Conservation (phyloP, 2,888 invertebrate species). For the Drosophila monieri region DNA sequence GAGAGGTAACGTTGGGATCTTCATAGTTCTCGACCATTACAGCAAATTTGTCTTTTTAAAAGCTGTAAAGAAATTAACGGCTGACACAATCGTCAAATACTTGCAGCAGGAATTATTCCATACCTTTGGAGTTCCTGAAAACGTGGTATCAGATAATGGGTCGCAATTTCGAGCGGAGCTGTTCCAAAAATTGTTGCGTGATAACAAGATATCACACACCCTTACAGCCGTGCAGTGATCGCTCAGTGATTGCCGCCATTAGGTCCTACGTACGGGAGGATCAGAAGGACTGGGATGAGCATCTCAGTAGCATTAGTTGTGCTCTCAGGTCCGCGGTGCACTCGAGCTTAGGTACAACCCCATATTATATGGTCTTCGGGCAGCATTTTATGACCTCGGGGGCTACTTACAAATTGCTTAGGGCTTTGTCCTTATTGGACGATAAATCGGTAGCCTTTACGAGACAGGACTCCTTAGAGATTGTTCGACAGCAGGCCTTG, state of each 20-base stretch:
- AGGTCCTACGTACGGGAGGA: background rate
- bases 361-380: background rate
- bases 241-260: slow-evolving; percentile 4
- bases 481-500: too few species aligned
- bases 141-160: background rate
- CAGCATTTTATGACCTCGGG: background rate
- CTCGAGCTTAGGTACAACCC: background rate
- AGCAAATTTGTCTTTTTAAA: background rate
- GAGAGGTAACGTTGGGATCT: background rate
- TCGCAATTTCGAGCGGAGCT: background rate
- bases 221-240: slow-evolving; percentile 3
- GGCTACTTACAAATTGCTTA: too few species aligned
- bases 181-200: background rate
- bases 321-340: background rate
- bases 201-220: background rate
- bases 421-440: too few species aligned
- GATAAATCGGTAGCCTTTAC: too few species aligned
- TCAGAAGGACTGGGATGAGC: background rate
- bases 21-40: background rate
- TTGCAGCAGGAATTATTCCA: background rate
- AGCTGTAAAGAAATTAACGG: background rate
- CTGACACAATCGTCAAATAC: background rate
- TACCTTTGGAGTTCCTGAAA: slow-evolving; percentile 5
- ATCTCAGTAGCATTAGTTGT: background rate
- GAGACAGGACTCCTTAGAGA: too few species aligned